Base-by-base conservation (phyloP, 2,113 vertebrate genomes). In the Carassius carassius region DNA sequence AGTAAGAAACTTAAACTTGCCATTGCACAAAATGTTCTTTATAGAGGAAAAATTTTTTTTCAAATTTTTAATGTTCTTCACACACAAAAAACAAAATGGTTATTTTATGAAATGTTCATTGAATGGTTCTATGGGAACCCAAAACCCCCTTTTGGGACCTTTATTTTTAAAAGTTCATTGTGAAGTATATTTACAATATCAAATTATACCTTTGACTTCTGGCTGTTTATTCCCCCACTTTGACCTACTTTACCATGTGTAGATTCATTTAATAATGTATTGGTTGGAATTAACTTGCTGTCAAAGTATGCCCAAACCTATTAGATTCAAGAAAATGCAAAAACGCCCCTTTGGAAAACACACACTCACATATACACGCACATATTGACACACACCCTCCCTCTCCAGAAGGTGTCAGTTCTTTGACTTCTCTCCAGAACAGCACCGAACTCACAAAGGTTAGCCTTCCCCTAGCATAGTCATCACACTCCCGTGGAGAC, bases 161-260 rank as follows among this genome's bases (percentile, higher is more conserved):
- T 58, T 58, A 2, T 56, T 56, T 56, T 21, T 10, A n/a, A n/a
- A 8, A 58, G 56, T 21, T 19, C 56, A 60, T n/a, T 60, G 56
- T 60, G 19, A 60, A n/a, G 21, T n/a, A 60, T n/a, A 21, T 60
- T 19, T 58, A 41, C 37, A 41, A 41, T 41, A 41, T 41, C 19
- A 58, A 58, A 58, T 58, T n/a, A 58, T 21, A 70, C 56, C 23
- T 76, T 81, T 72, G 76, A 77, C 62, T 65, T 81, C 11, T 75
- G 78, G 81, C 51, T 75, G 78, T 76, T 85, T 86, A 79, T 69
- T 80, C 82, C 56, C 35, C 35, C 83, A 47, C 29, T 14, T 54
- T 86, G 89, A 87, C 89, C 89, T 87, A 88, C 83, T 87, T 88
- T 82, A 85, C 84, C 67, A 87, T 86, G 87, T 88, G 78, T 76